Evolutionary conservation across 2,113 vertebrate species (phyloP), one percentile per base, ranked within the genome.

Genomic region (Macrotus californicus): DNA sequence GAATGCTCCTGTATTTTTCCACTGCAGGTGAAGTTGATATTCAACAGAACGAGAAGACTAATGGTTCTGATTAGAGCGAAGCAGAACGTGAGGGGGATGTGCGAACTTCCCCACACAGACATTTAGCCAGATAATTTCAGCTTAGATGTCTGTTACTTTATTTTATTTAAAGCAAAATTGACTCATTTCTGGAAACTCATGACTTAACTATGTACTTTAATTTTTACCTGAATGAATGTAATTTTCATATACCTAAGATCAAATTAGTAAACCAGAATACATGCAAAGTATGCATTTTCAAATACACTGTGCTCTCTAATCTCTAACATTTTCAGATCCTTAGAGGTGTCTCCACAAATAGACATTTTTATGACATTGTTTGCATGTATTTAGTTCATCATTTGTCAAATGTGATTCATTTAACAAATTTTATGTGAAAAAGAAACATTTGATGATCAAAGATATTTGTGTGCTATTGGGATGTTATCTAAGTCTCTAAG

Each of bases 131-230:
- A 97, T 96, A 96, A 97, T 97, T 96, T 96, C 96, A 96, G 95
- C 97, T 96, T 80, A 61, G 8, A n/a, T 97, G 89, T 96, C 97
- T 97, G 95, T 93, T 97, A 94, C 85, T 97, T 97, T 93, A 92
- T 95, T 97, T 97, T 95, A 97, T 97, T 96, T 96, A 94, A 97
- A 96, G 96, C 64, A 95, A 96, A 97, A 96, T 96, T 97, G 97
- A 64, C 86, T 95, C 22, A 94, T 95, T 96, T 97, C 96, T 95
- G 69, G 82, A 94, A 94, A 96, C 82, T 61, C 86, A 93, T 96
- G 94, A 84, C 66, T 97, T 96, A 95, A 93, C 82, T 89, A 56
- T 54, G 34, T 59, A 93, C 56, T 95, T 95, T 64, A 70, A 21
- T 84, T n/a, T 82, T 77, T 89, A 97, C 90, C 92, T 97, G 93